A percentile compares a stretch with the other conserved stretches of the same genome.
Evolutionary conservation across 64 coral and sea anemone species (phyloP).

Genomic region (Dendrophyllia cribrosa): DNA sequence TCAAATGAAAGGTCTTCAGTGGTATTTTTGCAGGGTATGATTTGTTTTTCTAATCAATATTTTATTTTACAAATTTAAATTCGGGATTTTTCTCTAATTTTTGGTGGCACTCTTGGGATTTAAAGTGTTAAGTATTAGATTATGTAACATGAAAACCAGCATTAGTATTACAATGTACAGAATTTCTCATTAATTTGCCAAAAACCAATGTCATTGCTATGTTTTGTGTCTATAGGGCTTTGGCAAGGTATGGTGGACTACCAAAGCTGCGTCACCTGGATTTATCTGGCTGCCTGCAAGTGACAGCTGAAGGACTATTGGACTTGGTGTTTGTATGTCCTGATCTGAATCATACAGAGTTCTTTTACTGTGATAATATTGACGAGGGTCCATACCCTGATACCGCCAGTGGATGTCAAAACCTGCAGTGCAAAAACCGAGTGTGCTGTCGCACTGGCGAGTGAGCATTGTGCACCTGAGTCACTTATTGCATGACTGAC

Average conservation of each 20-base stretch:
- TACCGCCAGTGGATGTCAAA: slow-evolving; percentile 99
- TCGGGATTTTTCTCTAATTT: too few relatives aligned
- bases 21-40: too few relatives aligned
- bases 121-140: too few relatives aligned
- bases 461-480: neutral
- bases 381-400: slow-evolving; percentile 93
- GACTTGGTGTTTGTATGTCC: slow-evolving; percentile 90
- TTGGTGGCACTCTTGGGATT: too few relatives aligned
- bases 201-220: too few relatives aligned
- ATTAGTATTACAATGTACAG: too few relatives aligned
- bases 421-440: slow-evolving; percentile 85
- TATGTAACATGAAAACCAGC: too few relatives aligned
- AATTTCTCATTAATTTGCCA: too few relatives aligned
- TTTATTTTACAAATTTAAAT: too few relatives aligned
- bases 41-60: too few relatives aligned
- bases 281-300: slow-evolving; percentile 92
- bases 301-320: slow-evolving; percentile 88
- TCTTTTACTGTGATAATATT: slow-evolving; percentile 99
- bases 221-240: slow-evolving; percentile 45
- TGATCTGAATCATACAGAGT: slow-evolving; percentile 79
- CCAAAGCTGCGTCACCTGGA: slow-evolving; percentile 84
- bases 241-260: slow-evolving; percentile 85
- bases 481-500: neutral
- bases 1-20: too few relatives aligned
- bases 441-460: slow-evolving; percentile 91